Conservation (phyloP, 1,140 invertebrate genomes). For the Trachymyrmex cornetzi region DNA sequence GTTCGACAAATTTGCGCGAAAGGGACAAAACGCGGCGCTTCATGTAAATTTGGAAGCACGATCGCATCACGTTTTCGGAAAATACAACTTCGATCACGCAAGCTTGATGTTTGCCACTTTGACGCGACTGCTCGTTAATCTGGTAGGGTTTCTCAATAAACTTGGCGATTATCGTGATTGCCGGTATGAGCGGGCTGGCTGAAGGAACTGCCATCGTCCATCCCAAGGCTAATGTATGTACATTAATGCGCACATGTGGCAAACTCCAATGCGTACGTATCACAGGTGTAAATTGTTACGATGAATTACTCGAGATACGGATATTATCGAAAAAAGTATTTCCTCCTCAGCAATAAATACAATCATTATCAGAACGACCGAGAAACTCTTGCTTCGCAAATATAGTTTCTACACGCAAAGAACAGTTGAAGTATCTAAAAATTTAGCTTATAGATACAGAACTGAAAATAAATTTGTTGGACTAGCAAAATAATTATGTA, state of each 20-base stretch:
- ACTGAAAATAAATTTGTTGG: no score
- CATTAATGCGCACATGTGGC: slow-evolving; percentile 50
- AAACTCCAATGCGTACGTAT: slow-evolving; percentile 2
- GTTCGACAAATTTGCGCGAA: neutral
- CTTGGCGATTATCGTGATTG: slow-evolving; percentile 63
- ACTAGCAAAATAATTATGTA: no score
- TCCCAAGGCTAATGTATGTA: slow-evolving; percentile 62
- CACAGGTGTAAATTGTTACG: slow-evolving; percentile 47
- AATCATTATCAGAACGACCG: neutral
- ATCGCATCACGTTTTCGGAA: slow-evolving; percentile 29
- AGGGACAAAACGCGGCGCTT: neutral
- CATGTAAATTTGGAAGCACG: slow-evolving; percentile 21
- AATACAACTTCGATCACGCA: slow-evolving; percentile 30
- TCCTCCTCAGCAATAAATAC: neutral
- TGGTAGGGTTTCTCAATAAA: slow-evolving; percentile 45
- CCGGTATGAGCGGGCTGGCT: neutral
- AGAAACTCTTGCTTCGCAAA: neutral
- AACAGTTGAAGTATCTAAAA: no score
- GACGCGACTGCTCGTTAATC: slow-evolving; percentile 60
- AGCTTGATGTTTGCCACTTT: slow-evolving; percentile 13
- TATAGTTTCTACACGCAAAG: neutral
- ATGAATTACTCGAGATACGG: slow-evolving; percentile 49
- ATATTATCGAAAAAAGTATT: neutral
- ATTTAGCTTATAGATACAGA: no score
- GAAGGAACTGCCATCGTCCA: slow-evolving; percentile 14